Conservation (phyloP, 2,888 invertebrate species). For the Ctenicera cuprea region DNA sequence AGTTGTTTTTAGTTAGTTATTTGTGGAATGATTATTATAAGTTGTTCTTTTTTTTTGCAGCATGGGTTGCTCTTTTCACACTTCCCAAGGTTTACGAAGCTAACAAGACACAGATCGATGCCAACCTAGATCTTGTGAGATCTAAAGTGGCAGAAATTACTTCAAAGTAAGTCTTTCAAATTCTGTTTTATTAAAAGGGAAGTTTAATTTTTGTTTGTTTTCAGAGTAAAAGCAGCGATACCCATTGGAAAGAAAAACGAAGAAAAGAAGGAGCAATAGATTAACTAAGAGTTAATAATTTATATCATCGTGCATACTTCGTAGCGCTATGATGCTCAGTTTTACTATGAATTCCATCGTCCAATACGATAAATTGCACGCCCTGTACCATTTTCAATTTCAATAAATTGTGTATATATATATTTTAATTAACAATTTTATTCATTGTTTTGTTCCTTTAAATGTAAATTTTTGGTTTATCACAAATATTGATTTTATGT, state of each 20-base stretch:
- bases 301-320: slow-evolving; percentile 48
- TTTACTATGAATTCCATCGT: slow-evolving; percentile 56
- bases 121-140: slow-evolving; percentile 90
- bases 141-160: slow-evolving; percentile 92
- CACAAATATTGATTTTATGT: slow-evolving; percentile 20
- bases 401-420: slow-evolving; percentile 57
- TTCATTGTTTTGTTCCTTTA: slow-evolving; percentile 35
- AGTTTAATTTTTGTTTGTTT: slow-evolving; percentile 62
- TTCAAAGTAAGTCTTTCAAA: slow-evolving; percentile 83
- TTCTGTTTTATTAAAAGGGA: too few relatives aligned
- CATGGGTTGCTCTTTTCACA: slow-evolving; percentile 94
- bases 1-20: slow-evolving; percentile 62
- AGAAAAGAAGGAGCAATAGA: slow-evolving; percentile 90
- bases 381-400: slow-evolving; percentile 55
- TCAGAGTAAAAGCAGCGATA: slow-evolving; percentile 90
- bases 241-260: slow-evolving; percentile 92
- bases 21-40: background rate
- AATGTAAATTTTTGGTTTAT: slow-evolving; percentile 51
- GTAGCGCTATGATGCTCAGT: slow-evolving; percentile 47
- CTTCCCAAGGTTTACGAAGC: slow-evolving; percentile 97
- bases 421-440: slow-evolving; percentile 53
- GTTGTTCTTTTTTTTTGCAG: slow-evolving; percentile 74
- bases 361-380: slow-evolving; percentile 50
- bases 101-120: slow-evolving; percentile 95
- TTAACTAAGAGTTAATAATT: slow-evolving; percentile 34